Evolutionary conservation across 2,797 vertebrate species (phyloP).

Genomic region (Xerus rutilus): DNA sequence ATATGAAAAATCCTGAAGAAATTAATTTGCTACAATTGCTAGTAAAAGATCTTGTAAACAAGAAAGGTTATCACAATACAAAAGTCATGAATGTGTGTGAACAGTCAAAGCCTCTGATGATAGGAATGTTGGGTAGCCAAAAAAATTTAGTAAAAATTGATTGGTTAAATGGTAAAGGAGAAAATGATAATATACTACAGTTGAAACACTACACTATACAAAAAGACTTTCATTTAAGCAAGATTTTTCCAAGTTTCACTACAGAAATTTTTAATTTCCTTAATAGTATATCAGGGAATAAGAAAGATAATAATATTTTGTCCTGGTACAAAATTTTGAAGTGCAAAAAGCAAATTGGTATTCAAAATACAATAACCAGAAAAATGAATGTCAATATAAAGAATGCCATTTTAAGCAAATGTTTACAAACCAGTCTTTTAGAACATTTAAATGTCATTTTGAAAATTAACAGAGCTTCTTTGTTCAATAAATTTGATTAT

Average conservation of each 20-base stretch:
- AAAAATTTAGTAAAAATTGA: not conserved
- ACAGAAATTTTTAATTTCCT: conserved; percentile 28
- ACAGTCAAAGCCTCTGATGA: not conserved
- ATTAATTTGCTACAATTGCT: not conserved
- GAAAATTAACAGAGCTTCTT: conserved; percentile 61
- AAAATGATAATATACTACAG: conserved; percentile 16
- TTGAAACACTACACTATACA: not conserved
- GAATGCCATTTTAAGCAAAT: conserved; percentile 50
- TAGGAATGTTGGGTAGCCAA: not conserved
- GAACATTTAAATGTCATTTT: conserved; percentile 63
- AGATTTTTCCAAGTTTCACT: conserved; percentile 39
- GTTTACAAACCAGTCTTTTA: conserved; percentile 69
- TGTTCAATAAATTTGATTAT: conserved; percentile 56
- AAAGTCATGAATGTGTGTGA: not conserved
- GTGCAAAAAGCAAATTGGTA: not conserved
- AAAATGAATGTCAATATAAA: conserved; percentile 41
- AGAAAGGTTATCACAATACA: not conserved
- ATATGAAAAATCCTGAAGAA: not conserved
- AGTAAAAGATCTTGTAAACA: conserved; percentile 31
- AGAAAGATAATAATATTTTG: not conserved
- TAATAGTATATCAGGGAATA: conserved; percentile 2
- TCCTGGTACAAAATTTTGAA: not conserved
- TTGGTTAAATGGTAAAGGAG: conserved; percentile 29
- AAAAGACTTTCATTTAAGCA: conserved; percentile 20
- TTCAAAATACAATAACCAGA: conserved; percentile 62